Conservation (phyloP, 2,888 invertebrate species). For the Escarpia spicata region DNA sequence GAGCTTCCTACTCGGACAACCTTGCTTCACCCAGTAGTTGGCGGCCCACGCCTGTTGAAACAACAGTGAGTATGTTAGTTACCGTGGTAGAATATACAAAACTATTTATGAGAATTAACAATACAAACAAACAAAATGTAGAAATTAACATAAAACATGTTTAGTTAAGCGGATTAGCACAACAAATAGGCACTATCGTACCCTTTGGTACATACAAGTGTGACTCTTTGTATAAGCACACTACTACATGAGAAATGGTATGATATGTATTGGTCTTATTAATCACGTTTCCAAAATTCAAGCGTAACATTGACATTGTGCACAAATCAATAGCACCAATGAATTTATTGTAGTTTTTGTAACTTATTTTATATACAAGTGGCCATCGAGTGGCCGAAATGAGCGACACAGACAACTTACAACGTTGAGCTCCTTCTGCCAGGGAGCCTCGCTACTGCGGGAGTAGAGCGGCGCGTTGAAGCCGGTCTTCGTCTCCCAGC, state of each 20-base stretch:
- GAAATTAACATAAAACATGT: too few relatives aligned
- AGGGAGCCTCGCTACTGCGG: background rate
- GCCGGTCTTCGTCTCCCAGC: background rate
- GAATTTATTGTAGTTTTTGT: too few relatives aligned
- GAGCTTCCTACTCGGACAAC: constrained; percentile 51
- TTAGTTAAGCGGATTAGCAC: too few relatives aligned
- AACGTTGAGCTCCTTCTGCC: background rate
- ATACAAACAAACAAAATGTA: background rate
- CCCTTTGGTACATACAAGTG: too few relatives aligned
- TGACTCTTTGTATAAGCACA: too few relatives aligned
- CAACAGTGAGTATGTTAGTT: background rate
- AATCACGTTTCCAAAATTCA: too few relatives aligned
- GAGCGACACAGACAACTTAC: background rate
- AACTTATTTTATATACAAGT: too few relatives aligned
- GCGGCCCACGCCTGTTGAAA: constrained; percentile 38
- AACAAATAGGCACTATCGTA: too few relatives aligned
- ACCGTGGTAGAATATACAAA: background rate
- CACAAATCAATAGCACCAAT: too few relatives aligned
- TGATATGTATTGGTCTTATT: too few relatives aligned
- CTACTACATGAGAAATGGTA: too few relatives aligned
- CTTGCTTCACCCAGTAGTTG: constrained; percentile 52
- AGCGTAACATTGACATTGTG: too few relatives aligned
- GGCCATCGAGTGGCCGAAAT: background rate
- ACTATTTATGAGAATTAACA: background rate
- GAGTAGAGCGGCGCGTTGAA: background rate